Conservation (phyloP, 2,888 invertebrate genomes). For the Liposcelis brunnea region DNA sequence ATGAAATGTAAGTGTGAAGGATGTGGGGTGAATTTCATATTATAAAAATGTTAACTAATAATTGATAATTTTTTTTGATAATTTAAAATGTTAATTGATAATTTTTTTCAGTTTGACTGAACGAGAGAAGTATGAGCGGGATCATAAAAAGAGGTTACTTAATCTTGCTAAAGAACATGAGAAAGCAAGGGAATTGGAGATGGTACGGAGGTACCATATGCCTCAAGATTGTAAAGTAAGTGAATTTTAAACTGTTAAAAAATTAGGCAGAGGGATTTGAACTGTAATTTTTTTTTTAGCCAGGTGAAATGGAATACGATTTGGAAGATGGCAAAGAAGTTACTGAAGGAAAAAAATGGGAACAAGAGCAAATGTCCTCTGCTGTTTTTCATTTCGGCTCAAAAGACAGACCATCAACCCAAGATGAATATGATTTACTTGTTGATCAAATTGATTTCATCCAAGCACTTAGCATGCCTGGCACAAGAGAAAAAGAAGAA, state of each 20-base stretch:
- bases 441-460: conserved; percentile 98
- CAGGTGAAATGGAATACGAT: conserved; percentile 54
- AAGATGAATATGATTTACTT: conserved; percentile 79
- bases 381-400: conserved; percentile 89
- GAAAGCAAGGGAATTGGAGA: conserved; percentile 79
- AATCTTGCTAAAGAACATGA: conserved; percentile 91
- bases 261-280: background rate
- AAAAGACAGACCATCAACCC: conserved; percentile 50
- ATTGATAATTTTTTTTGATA: background rate
- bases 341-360: conserved; percentile 69
- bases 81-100: background rate
- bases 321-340: conserved; percentile 53
- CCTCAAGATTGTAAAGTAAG: conserved; percentile 45
- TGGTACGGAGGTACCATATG: conserved; percentile 87
- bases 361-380: conserved; percentile 87
- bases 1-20: conserved; percentile 64
- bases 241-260: too few relatives aligned
- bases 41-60: background rate
- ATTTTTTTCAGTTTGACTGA: conserved; percentile 53
- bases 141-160: conserved; percentile 80
- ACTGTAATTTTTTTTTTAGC: conserved; percentile 16
- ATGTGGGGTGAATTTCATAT: conserved; percentile 7
- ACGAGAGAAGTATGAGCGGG: conserved; percentile 64
- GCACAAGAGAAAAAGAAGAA: conserved; percentile 36
- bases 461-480: conserved; percentile 68